These are phyloP conservation scores for Silurus aristotelis DNA, from an alignment of 2,797 vertebrate genomes.

Conservation along the genomic window DNA sequence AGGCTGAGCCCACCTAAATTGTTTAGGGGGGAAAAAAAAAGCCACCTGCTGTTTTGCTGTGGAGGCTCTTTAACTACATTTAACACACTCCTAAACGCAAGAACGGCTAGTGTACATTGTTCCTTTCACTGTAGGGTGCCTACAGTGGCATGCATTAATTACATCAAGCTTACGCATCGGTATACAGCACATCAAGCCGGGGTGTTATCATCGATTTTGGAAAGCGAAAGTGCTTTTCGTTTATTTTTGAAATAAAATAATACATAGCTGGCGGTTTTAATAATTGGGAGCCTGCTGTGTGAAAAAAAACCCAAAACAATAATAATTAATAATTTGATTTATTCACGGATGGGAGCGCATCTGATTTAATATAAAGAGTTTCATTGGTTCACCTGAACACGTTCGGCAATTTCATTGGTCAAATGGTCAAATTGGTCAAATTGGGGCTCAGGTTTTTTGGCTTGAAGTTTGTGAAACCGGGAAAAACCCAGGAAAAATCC, in stretches of 20 bases:
- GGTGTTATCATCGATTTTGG: neutral
- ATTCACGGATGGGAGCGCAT: too few species aligned
- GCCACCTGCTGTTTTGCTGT: constrained; percentile 59
- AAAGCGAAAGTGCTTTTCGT: neutral
- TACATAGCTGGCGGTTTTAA: neutral
- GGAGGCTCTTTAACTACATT: constrained; percentile 64
- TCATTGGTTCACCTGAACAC: too few species aligned
- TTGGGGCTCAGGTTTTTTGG: too few species aligned
- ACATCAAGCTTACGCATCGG: constrained; percentile 23
- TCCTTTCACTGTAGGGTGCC: constrained; percentile 57
- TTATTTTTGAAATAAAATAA: neutral
- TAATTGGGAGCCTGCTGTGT: neutral
- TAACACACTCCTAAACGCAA: constrained; percentile 63
- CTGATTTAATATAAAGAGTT: too few species aligned
- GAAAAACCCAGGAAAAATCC: too few species aligned
- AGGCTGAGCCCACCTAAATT: constrained; percentile 56
- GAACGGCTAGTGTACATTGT: constrained; percentile 59
- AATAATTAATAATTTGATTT: too few species aligned
- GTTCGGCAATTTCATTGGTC: too few species aligned
- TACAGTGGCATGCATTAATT: constrained; percentile 61
- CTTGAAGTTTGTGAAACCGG: too few species aligned
- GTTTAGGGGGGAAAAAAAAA: constrained; percentile 46
- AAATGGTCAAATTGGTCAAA: too few species aligned
- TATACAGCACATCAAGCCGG: too few species aligned
- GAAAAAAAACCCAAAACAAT: too few species aligned